Evolutionary conservation across 2,888 invertebrate genomes (phyloP), one percentile per base, ranked within the genome.

Genomic region (Liopterus haemorrhoidalis): DNA sequence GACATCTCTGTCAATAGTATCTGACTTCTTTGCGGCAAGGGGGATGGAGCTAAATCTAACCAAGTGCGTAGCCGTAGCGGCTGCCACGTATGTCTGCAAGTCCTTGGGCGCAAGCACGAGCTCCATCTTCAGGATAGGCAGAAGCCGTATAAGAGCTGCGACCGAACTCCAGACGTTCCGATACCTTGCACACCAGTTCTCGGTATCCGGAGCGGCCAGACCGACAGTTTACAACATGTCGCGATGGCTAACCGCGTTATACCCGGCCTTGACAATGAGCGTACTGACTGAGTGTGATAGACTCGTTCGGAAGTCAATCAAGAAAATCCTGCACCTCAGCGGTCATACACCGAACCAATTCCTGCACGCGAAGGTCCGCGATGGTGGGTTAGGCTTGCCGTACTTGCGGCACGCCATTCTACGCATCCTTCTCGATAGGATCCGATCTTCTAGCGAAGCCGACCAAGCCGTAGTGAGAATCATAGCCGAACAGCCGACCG

Each of bases 151-250:
- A 42, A 19, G 4, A 1, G 40, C 37, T 14, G 52, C 51, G 1
- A 27, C 36, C 1, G 40, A 49, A 1, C 40, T 35, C 16, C 14
- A 22, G 2, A 56, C 55, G 36, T 43, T 67, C 3, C 19, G 47
- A 1, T 56, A 57, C 36, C 43, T 66, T 28, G 41, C 46, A 2
- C 42, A 42, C 36, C n/a, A n/a, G n/a, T n/a, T n/a, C n/a, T n/a
- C n/a, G n/a, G n/a, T n/a, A n/a, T n/a, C n/a, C n/a, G n/a, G n/a
- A n/a, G 60, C 64, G 0, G 63, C 65, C 0, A 53, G 68, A 1
- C 67, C 67, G 44, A 68, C 67, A 1, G 61, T 65, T 27, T 68
- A 69, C 49, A 59, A 65, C 41, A 22, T 65, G 0, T 46, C 51
- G 11, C 36, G 66, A 0, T 27, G 68, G 4, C 54, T 60, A 19